Conservation (phyloP, 23 tunicate genomes). For the Aplidium turbinatum region DNA sequence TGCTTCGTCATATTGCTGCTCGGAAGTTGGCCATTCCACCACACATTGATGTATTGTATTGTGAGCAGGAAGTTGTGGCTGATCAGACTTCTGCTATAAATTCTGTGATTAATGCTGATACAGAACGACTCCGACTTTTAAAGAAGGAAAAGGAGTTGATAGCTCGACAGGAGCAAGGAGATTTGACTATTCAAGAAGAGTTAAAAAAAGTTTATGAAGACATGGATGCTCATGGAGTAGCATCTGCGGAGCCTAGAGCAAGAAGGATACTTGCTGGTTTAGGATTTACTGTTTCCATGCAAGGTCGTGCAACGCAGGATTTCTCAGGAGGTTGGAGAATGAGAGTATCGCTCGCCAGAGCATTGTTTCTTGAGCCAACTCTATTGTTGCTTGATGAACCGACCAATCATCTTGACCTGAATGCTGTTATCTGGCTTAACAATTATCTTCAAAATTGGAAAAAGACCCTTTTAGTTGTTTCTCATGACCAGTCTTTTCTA, state of each 20-base stretch:
- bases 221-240: constrained; percentile 90
- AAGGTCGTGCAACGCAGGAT: constrained; percentile 82
- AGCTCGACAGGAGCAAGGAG: constrained; percentile 74
- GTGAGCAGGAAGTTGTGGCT: constrained; percentile 97
- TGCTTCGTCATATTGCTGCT: constrained; percentile 86
- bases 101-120: constrained; percentile 92
- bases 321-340: constrained; percentile 99
- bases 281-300: constrained; percentile 94
- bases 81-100: constrained; percentile 92
- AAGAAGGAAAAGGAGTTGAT: constrained; percentile 65
- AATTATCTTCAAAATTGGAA: constrained; percentile 97
- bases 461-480: constrained; percentile 92
- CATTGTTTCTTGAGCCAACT: constrained; percentile 96
- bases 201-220: constrained; percentile 92
- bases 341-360: constrained; percentile 98
- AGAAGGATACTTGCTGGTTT: constrained; percentile 95
- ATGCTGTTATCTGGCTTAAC: constrained; percentile 99
- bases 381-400: constrained; percentile 96
- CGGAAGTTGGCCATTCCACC: constrained; percentile 80
- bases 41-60: constrained; percentile 94
- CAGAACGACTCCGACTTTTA: constrained; percentile 61
- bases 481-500: constrained; percentile 96
- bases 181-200: constrained; percentile 80
- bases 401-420: constrained; percentile 97
- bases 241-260: constrained; percentile 93